phyloP scores from a whole-genome alignment of 2,797 vertebrate species.

The Anguilla obscura region DNA sequence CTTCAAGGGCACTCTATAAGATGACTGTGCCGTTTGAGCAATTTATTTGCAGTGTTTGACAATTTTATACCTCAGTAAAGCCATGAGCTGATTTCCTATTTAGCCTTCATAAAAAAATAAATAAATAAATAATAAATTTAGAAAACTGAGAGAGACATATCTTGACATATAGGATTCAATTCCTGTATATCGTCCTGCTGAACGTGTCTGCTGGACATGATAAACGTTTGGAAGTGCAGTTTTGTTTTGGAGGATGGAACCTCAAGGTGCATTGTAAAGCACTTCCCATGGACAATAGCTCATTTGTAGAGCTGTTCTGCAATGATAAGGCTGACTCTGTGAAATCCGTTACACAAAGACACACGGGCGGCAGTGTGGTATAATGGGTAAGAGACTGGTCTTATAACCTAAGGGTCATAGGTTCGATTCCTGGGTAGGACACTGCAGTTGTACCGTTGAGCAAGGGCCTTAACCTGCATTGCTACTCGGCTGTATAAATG shows the following conservation, averaged over 20 bases:
- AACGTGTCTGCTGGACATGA: not conserved
- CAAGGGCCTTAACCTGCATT: too few species aligned
- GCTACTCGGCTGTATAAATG: too few species aligned
- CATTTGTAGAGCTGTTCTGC: constrained; percentile 22
- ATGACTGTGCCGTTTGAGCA: constrained; percentile 21
- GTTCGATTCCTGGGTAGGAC: too few species aligned
- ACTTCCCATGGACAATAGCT: not conserved
- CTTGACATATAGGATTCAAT: not conserved
- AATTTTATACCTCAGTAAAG: constrained; percentile 24
- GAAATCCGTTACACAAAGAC: not conserved
- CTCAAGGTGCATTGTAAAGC: not conserved
- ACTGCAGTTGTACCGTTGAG: too few species aligned
- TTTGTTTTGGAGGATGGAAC: not conserved
- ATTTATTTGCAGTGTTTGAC: constrained; percentile 28
- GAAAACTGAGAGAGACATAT: constrained; percentile 33
- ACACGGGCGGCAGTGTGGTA: too few species aligned
- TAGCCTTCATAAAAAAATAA: constrained; percentile 36
- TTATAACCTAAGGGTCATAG: too few species aligned
- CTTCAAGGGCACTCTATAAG: constrained; percentile 36
- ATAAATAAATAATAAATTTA: constrained; percentile 21
- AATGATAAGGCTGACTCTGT: constrained; percentile 13
- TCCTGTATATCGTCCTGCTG: constrained; percentile 22
- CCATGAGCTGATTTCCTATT: constrained; percentile 13
- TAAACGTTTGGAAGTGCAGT: constrained; percentile 32
- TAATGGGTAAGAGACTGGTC: too few species aligned